Conservation (phyloP, 1,140 invertebrate species). For the Acromyrmex heyeri region DNA sequence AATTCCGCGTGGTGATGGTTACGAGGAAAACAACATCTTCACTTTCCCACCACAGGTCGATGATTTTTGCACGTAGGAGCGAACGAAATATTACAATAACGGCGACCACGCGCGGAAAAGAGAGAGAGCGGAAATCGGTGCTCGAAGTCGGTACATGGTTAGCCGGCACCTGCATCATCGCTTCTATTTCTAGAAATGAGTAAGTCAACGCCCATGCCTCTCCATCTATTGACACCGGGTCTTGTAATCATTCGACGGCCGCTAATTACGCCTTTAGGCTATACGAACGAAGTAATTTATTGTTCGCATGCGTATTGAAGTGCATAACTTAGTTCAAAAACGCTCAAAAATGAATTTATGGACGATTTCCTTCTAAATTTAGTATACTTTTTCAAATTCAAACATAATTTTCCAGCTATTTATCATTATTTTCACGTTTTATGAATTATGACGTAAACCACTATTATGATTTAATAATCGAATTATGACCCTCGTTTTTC, state of each 20-base stretch:
- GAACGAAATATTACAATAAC: constrained; percentile 39
- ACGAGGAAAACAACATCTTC: constrained; percentile 13
- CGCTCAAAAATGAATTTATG: constrained; percentile 6
- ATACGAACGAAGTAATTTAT: constrained; percentile 44
- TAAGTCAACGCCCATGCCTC: constrained; percentile 81
- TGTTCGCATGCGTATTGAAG: neutral
- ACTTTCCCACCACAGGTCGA: constrained; percentile 48
- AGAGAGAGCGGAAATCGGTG: constrained; percentile 68
- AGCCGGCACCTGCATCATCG: constrained; percentile 75
- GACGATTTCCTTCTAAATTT: neutral
- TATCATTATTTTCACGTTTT: neutral
- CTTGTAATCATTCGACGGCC: constrained; percentile 67
- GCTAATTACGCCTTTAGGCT: constrained; percentile 59
- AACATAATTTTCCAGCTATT: neutral
- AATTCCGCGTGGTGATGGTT: neutral
- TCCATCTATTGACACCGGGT: constrained; percentile 78
- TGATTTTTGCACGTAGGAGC: constrained; percentile 46
- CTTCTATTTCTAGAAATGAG: constrained; percentile 86
- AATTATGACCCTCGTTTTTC: neutral
- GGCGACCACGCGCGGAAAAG: constrained; percentile 34
- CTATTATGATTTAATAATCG: neutral
- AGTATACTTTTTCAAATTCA: neutral
- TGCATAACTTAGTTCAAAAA: constrained; percentile 12
- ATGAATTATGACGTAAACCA: neutral
- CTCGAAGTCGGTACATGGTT: constrained; percentile 57